Conservation (phyloP, 2,113 vertebrate genomes). For the Tetrao urogallus region DNA sequence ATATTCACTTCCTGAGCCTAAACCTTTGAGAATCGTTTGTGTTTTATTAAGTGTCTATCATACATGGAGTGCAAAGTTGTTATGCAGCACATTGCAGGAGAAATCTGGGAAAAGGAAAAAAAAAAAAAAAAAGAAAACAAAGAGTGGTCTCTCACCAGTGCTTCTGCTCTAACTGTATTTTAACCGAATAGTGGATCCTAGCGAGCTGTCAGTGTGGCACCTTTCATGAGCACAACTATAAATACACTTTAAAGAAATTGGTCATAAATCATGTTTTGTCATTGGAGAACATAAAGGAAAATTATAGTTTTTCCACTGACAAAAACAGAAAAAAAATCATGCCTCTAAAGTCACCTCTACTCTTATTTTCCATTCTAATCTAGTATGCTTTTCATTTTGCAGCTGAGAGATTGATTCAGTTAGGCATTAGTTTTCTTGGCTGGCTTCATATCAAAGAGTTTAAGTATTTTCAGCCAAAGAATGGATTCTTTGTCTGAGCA, state of each 20-base stretch:
- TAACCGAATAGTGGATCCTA: neutral
- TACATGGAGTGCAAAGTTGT: neutral
- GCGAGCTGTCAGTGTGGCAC: neutral
- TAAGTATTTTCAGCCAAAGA: constrained; percentile 5
- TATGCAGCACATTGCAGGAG: neutral
- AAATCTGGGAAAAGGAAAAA: neutral
- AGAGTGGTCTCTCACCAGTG: accelerated
- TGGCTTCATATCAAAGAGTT: constrained; percentile 39
- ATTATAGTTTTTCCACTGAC: constrained; percentile 35
- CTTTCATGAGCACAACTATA: constrained; percentile 22
- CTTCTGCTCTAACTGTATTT: neutral
- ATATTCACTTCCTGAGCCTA: neutral
- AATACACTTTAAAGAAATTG: constrained; percentile 24
- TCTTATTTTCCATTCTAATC: constrained; percentile 65
- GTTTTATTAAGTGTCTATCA: neutral
- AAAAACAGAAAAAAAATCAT: neutral
- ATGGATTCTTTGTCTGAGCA: constrained; percentile 31
- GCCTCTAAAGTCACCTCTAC: constrained; percentile 55
- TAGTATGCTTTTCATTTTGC: constrained; percentile 58
- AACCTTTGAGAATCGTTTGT: neutral
- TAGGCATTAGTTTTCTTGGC: constrained; percentile 28
- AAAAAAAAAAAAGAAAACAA: neutral
- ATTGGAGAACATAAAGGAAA: constrained; percentile 37
- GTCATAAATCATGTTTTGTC: constrained; percentile 59
- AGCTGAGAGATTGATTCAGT: constrained; percentile 46